Percentiles rank a stretch among this genome's conserved stretches.
These are phyloP conservation scores for Halotydeus destructor DNA, from an alignment of 1,140 invertebrate genomes.

Conservation along the genomic window DNA sequence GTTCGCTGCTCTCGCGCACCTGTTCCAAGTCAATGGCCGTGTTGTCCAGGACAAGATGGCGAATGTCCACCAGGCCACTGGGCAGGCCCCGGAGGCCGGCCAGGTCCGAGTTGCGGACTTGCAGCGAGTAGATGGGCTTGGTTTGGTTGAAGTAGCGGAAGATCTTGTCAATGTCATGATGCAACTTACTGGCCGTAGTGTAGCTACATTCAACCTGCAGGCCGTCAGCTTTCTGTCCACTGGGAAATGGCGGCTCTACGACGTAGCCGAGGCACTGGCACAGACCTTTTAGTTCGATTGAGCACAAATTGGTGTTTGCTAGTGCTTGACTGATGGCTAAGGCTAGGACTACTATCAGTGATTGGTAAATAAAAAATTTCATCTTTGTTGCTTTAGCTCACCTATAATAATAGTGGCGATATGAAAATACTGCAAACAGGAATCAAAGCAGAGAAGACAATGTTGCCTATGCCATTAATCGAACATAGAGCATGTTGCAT, in stretches of 20 bases:
- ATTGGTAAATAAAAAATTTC: too few species aligned
- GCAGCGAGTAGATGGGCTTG: not conserved
- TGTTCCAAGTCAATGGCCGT: conserved; percentile 12
- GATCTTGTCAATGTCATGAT: conserved; percentile 8
- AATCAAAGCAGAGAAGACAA: too few species aligned
- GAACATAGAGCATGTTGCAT: too few species aligned
- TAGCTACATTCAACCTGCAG: conserved; percentile 10
- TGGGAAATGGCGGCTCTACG: not conserved
- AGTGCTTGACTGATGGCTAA: too few species aligned
- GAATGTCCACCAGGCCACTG: conserved; percentile 7
- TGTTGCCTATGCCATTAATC: too few species aligned
- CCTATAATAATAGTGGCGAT: too few species aligned
- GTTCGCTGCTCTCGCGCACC: conserved; percentile 9
- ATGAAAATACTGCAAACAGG: too few species aligned
- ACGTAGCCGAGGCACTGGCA: conserved; percentile 6
- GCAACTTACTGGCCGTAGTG: conserved; percentile 9
- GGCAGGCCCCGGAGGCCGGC: conserved; percentile 10
- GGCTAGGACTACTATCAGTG: too few species aligned
- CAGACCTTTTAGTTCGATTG: conserved; percentile 1
- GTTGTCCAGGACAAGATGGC: conserved; percentile 9
- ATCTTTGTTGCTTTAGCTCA: too few species aligned
- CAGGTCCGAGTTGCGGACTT: conserved; percentile 11
- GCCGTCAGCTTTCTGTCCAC: not conserved
- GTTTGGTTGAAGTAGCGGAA: not conserved
- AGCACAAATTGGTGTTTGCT: conserved; percentile 24